phyloP scores from a whole-genome alignment of 2,888 invertebrate genomes.

The Synanthedon myopaeformis region DNA sequence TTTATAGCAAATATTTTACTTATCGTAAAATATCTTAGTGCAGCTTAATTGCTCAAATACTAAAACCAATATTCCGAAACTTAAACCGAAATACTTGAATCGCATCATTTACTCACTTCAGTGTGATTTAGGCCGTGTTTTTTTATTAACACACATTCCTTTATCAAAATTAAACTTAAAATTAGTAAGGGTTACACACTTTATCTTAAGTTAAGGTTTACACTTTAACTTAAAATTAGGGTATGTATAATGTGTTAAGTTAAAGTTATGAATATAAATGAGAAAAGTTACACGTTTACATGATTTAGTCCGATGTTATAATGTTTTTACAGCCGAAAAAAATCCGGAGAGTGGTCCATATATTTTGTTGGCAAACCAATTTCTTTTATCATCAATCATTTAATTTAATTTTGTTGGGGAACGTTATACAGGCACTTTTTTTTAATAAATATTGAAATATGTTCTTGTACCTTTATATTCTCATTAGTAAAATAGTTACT shows the following conservation, averaged over 20 bases:
- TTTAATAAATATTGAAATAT: too few relatives aligned
- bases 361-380: conserved; percentile 1
- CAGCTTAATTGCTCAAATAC: too few relatives aligned
- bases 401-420: neutral
- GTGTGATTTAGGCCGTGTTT: neutral
- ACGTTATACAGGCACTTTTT: neutral
- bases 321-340: conserved; percentile 4
- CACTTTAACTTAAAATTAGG: neutral
- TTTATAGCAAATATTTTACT: too few relatives aligned
- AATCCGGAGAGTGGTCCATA: conserved; percentile 5
- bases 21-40: too few relatives aligned
- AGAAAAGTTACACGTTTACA: conserved; percentile 20
- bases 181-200: too few relatives aligned
- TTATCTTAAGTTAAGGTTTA: neutral
- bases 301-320: conserved; percentile 6
- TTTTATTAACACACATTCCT: conserved; percentile 4
- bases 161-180: conserved; percentile 3
- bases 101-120: too few relatives aligned
- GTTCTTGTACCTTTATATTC: too few relatives aligned
- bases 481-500: too few relatives aligned
- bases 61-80: too few relatives aligned
- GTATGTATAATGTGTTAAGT: neutral
- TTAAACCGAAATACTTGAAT: too few relatives aligned
- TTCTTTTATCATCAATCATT: neutral
- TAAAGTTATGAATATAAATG: conserved; percentile 18